These are phyloP conservation scores for Menidia menidia DNA, from an alignment of 2,797 vertebrate genomes.

Conservation along the genomic window DNA sequence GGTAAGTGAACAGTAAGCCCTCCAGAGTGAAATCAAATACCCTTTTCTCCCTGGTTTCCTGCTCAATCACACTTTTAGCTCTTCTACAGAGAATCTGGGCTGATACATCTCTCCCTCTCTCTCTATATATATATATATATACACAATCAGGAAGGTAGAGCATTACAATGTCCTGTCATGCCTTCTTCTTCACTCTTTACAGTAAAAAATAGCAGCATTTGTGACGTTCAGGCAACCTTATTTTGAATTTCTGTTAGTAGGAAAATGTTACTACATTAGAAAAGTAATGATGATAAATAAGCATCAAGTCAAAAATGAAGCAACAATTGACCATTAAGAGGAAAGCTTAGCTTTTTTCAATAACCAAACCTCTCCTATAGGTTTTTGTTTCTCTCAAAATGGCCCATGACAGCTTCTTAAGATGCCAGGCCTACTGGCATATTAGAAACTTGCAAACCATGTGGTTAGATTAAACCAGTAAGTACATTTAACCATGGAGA, in stretches of 20 bases:
- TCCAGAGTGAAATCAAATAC: conserved; percentile 60
- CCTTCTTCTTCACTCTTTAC: conserved; percentile 39
- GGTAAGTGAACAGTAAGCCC: conserved; percentile 38
- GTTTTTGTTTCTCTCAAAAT: too few relatives aligned
- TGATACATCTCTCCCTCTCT: conserved; percentile 66
- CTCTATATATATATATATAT: conserved; percentile 12
- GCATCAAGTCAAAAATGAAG: too few relatives aligned
- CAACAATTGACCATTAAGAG: too few relatives aligned
- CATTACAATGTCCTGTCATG: conserved; percentile 51
- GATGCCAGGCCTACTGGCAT: too few relatives aligned
- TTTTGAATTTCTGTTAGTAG: background rate
- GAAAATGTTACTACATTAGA: background rate
- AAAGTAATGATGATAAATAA: too few relatives aligned
- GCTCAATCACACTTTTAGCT: conserved; percentile 51
- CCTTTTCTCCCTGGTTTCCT: conserved; percentile 21
- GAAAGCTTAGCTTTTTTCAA: too few relatives aligned
- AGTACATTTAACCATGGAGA: too few relatives aligned
- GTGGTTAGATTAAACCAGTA: too few relatives aligned
- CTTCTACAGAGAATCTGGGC: conserved; percentile 50
- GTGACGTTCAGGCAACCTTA: background rate
- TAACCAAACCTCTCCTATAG: too few relatives aligned
- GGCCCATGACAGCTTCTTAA: too few relatives aligned
- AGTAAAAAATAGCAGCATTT: background rate
- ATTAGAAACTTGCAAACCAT: too few relatives aligned
- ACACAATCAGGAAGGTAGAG: conserved; percentile 43